Evolutionary conservation across 2,113 vertebrate species (phyloP).

Genomic region (Laticauda colubrina): DNA sequence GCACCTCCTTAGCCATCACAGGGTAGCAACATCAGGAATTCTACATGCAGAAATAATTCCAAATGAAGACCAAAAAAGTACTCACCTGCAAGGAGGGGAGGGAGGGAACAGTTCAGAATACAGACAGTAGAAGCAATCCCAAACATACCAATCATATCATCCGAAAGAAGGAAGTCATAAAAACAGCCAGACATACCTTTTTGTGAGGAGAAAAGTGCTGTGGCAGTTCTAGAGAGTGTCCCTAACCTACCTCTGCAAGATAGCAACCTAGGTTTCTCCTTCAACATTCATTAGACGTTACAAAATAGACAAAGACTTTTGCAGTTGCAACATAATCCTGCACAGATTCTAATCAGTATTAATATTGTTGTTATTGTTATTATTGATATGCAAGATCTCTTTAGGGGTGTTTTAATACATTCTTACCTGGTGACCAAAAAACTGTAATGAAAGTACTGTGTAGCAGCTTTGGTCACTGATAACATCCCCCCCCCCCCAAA

Average conservation of each 20-base stretch:
- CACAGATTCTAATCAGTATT: background rate
- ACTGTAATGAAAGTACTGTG: background rate
- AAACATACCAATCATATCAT: background rate
- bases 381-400: background rate
- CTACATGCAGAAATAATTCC: background rate
- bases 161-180: background rate
- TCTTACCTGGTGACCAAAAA: background rate
- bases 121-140: background rate
- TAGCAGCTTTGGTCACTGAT: background rate
- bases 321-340: background rate
- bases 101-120: background rate
- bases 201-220: background rate
- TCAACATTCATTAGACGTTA: background rate
- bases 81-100: background rate
- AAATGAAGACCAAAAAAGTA: background rate
- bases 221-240: background rate
- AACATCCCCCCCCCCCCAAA: no score
- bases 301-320: background rate
- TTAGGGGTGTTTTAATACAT: background rate
- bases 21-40: background rate
- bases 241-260: background rate
- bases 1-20: background rate
- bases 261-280: background rate
- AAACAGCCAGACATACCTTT: background rate
- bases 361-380: background rate